These are phyloP conservation scores for Xiphophorus couchianus DNA, from an alignment of 2,113 vertebrate genomes.

Conservation along the genomic window DNA sequence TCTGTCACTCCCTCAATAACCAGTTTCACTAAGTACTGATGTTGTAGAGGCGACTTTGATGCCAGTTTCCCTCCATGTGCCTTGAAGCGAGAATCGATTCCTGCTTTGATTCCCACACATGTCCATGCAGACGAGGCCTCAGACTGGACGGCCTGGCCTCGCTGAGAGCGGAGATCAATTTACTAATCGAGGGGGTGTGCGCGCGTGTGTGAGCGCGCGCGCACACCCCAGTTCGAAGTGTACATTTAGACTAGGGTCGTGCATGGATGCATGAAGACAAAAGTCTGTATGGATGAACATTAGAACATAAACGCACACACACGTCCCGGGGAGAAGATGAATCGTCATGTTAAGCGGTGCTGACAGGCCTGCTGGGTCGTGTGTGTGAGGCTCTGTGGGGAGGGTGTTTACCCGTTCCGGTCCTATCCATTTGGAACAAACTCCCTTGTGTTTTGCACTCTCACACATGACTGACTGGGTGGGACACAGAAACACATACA, in stretches of 20 bases:
- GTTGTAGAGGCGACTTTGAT: background rate
- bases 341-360: slow-evolving; percentile 60
- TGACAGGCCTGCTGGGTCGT: slow-evolving; percentile 67
- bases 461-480: slow-evolving; percentile 44
- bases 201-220: background rate
- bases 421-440: slow-evolving; percentile 65
- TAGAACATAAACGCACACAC: slow-evolving; percentile 13
- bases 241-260: background rate
- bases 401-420: slow-evolving; percentile 62
- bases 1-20: background rate
- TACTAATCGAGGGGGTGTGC: slow-evolving; percentile 8
- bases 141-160: background rate
- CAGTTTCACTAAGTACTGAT: background rate
- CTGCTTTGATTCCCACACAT: slow-evolving; percentile 59
- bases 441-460: slow-evolving; percentile 62
- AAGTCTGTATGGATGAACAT: slow-evolving; percentile 12
- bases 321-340: slow-evolving; percentile 49
- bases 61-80: background rate
- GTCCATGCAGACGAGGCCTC: slow-evolving; percentile 48
- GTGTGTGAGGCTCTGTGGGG: slow-evolving; percentile 50
- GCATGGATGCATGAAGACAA: slow-evolving; percentile 2
- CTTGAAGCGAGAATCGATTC: slow-evolving; percentile 44
- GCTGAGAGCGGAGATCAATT: slow-evolving; percentile 51
- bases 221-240: background rate
- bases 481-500: slow-evolving; percentile 20